These are phyloP conservation scores for Sussaba pulchella DNA, from an alignment of 2,888 invertebrate genomes.

Conservation along the genomic window DNA sequence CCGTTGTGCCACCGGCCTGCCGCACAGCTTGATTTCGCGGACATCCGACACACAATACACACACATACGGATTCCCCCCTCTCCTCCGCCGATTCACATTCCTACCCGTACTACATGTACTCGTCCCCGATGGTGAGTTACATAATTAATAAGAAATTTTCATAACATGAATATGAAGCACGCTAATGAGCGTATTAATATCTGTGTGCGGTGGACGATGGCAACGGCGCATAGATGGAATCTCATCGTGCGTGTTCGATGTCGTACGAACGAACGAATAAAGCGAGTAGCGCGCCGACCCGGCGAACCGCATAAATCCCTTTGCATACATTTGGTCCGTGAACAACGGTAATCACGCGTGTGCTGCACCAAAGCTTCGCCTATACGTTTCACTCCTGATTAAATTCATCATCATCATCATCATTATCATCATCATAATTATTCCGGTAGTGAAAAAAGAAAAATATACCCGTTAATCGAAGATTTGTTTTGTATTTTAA, in stretches of 20 bases:
- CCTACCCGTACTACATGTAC: neutral
- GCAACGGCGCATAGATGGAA: neutral
- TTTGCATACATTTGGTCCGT: constrained; percentile 63
- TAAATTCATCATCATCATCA: neutral
- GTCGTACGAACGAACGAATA: constrained; percentile 42
- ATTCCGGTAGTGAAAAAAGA: neutral
- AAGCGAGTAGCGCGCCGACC: constrained; percentile 44
- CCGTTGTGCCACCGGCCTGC: constrained; percentile 30
- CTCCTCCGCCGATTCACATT: too few relatives aligned
- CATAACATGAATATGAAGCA: constrained; percentile 78
- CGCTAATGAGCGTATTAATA: constrained; percentile 79
- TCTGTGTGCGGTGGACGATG: constrained; percentile 63
- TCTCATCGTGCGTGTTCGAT: constrained; percentile 45
- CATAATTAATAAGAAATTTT: constrained; percentile 79
- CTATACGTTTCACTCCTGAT: neutral
- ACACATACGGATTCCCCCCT: too few relatives aligned
- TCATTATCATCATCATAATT: neutral
- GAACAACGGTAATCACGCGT: constrained; percentile 39
- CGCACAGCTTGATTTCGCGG: constrained; percentile 32
- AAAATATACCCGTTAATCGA: neutral
- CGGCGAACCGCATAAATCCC: constrained; percentile 64
- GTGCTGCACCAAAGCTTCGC: too few relatives aligned
- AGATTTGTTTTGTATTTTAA: neutral
- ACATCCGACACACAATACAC: neutral
- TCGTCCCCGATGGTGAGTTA: constrained; percentile 65